Evolutionary conservation across 2,113 vertebrate genomes (phyloP), one percentile per base, ranked within the genome.

Genomic region (Enhydra lutris): DNA sequence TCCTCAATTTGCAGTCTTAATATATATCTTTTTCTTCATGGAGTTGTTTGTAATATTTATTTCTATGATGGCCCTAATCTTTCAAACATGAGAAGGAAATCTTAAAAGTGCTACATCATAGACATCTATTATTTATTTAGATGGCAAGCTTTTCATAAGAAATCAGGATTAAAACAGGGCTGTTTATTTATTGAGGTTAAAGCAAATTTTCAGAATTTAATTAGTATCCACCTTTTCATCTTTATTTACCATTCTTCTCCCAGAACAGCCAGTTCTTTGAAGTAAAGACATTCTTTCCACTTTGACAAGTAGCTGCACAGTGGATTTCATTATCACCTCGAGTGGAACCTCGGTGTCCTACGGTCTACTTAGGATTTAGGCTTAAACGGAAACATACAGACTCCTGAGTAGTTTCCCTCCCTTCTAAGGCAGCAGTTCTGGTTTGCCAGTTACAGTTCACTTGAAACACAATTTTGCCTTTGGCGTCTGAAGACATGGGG

Each of bases 1-100:
- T 97, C 81, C 86, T 95, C 67, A 55, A 24, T 57, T 91, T 85
- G 18, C 39, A 81, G 71, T 67, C 71, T 94, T 89, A 67, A 67
- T 94, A 89, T 87, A 17, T 42, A 24, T 83, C 59, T 69, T 57
- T 45, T 63, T 63, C 2, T 34, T 34, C 69, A 42, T 80, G 39
- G 73, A 34, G 20, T 92, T 45, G 78, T 93, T 96, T 97, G 74
- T 85, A 94, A 8, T 93, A 69, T 59, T 97, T 96, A 94, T 95
- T 71, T n/a, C 57, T 65, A 4, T 15, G 42, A 71, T 63, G 26
- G 55, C 61, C 34, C 59, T 73, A 93, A 63, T 45, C 57, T 83
- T 88, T 74, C 50, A 50, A 65, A 12, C 59, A 86, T 0, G 0
- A 82, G 17, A 36, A 76, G 42, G 81, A 42, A 93, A 57, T 73